Percentiles rank a stretch among this genome's conserved stretches.
Evolutionary conservation across 1,140 invertebrate genomes (phyloP).

Genomic region (Thereuonema tuberculata): DNA sequence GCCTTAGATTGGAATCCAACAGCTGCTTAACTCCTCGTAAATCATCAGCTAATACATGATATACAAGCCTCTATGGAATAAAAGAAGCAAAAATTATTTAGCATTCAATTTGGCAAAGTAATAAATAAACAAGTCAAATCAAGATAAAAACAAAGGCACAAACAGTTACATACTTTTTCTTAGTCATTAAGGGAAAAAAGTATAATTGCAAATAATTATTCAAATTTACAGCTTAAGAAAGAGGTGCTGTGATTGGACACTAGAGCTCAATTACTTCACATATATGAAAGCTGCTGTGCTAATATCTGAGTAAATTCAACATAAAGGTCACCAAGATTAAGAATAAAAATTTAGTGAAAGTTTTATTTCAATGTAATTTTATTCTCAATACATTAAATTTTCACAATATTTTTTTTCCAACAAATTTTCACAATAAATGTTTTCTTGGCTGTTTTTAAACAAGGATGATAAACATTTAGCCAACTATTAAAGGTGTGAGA

Average conservation of each 20-base stretch:
- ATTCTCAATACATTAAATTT: no score
- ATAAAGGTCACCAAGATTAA: no score
- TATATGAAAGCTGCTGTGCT: no score
- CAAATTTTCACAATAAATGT: not conserved
- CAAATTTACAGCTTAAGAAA: not conserved
- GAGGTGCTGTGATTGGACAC: not conserved
- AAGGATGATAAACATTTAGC: no score
- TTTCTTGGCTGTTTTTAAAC: no score
- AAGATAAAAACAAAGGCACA: not conserved
- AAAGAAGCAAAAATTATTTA: not conserved
- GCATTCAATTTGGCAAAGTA: no score
- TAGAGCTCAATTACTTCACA: no score
- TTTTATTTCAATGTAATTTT: no score
- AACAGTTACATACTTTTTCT: not conserved
- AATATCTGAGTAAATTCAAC: no score
- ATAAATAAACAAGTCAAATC: not conserved
- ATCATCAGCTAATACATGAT: slow-evolving; percentile 1
- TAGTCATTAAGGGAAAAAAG: not conserved
- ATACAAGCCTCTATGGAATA: not conserved
- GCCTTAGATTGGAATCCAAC: not conserved
- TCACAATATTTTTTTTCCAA: no score
- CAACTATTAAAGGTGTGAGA: no score
- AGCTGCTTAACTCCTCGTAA: not conserved
- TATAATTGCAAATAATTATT: not conserved
- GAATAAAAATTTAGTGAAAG: no score